Conservation (phyloP, 2,797 vertebrate species). For the Phoeniculus purpureus region DNA sequence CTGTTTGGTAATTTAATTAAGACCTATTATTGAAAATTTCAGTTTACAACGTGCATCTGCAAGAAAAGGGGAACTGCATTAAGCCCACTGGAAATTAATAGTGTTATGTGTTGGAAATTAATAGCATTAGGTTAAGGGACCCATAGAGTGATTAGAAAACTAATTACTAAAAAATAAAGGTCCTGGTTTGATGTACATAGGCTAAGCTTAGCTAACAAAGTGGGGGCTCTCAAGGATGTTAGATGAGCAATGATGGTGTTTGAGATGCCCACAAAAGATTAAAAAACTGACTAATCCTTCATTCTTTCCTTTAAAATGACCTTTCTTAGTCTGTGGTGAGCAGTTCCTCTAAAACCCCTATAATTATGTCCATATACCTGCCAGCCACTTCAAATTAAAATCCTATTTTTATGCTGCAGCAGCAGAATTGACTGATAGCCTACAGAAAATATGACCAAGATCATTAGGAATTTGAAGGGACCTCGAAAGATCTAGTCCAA, state of each 20-base stretch:
- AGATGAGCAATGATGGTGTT: not conserved
- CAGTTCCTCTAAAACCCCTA: not conserved
- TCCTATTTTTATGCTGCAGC: not conserved
- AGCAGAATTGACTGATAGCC: not conserved
- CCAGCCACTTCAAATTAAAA: not conserved
- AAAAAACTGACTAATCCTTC: not conserved
- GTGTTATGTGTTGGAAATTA: not conserved
- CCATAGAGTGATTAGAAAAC: not conserved
- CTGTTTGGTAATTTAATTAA: constrained; percentile 7
- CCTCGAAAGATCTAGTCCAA: too few relatives aligned
- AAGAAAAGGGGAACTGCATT: not conserved
- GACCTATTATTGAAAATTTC: not conserved
- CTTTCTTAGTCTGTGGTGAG: not conserved
- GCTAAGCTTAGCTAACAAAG: not conserved
- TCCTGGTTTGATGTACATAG: not conserved
- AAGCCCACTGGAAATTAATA: not conserved
- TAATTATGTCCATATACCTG: not conserved
- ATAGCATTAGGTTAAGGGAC: not conserved
- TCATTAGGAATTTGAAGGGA: too few relatives aligned
- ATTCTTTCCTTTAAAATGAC: not conserved
- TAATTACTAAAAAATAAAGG: not conserved
- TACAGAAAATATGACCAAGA: not conserved
- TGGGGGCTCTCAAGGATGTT: not conserved
- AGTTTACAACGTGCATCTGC: not conserved
- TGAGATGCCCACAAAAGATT: not conserved